Conservation (phyloP, 2,113 vertebrate genomes). For the Apodemus sylvaticus region DNA sequence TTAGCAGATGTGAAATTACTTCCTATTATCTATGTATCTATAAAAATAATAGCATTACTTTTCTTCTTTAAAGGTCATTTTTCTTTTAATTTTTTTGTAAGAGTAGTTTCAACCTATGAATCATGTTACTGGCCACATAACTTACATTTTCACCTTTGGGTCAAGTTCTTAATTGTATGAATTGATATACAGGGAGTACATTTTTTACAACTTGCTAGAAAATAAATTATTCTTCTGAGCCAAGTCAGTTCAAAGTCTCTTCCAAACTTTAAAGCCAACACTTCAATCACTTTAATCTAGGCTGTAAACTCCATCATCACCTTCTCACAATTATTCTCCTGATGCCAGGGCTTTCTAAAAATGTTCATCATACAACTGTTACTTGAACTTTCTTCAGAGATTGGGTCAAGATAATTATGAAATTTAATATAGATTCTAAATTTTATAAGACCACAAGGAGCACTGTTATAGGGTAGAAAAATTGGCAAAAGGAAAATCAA, state of each 20-base stretch:
- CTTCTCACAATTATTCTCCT: background rate
- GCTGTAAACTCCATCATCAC: background rate
- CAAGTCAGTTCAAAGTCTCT: conserved; percentile 21
- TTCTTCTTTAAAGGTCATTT: background rate
- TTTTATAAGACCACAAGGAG: background rate
- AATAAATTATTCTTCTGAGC: background rate
- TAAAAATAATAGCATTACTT: background rate
- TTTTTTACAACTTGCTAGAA: conserved; percentile 25
- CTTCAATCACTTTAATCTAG: conserved; percentile 26
- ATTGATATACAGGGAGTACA: conserved; percentile 6
- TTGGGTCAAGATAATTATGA: conserved; percentile 41
- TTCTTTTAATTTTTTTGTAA: background rate
- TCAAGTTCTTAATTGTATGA: background rate
- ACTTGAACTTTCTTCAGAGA: background rate
- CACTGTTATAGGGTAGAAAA: background rate
- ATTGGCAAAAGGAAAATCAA: background rate
- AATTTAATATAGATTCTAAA: conserved; percentile 14
- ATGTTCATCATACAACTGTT: background rate
- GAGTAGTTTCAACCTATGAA: background rate
- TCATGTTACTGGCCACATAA: background rate
- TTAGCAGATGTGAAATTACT: conserved; percentile 17
- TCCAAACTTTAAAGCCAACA: conserved; percentile 18
- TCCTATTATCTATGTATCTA: background rate
- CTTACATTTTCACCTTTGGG: conserved; percentile 14
- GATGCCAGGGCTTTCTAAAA: conserved; percentile 7